Evolutionary conservation across 2,888 invertebrate species (phyloP), one percentile per base, ranked within the genome.

Genomic region (Netelia fuscicornis): DNA sequence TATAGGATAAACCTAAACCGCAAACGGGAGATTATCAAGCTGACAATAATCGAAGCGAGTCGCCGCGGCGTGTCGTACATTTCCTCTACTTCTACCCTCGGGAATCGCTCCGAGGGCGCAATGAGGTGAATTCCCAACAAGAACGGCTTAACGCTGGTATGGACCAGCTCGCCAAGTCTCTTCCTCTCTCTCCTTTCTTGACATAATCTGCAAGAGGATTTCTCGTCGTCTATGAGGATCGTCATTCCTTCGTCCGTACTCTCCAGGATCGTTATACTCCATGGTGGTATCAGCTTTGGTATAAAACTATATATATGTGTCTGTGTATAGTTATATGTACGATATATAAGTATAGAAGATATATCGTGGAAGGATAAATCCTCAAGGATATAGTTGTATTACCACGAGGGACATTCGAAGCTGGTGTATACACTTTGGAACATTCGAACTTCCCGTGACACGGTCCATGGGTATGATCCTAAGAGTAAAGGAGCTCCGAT

Each of bases 141-240:
- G 78, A 84, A 81, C 67, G 71, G 86, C 71, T 81, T 84, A 86
- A 80, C 60, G 65, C 71, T 42, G 62, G 71, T 65, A 76, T 70
- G 84, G 84, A 70, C 56, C 65, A 62, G 67, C 44, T 74, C 44
- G 75, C n/a, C 77, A 58, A 77, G 25, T 13, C 13, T 48, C 56
- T 17, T 20, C 9, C 56, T 20, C 56, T 56, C 56, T 70, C 62
- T 68, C 72, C 67, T 54, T 54, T 76, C 44, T 71, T 54, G 25
- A 58, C 75, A 82, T 79, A 85, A 85, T 85, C 85, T 76, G 77
- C 64, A 64, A 74, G 74, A 48, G 74, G 77, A 81, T 84, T 84
- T 84, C 84, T 54, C 72, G 65, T 75, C 80, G 76, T 68, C 67
- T 62, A 44, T 67, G 64, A 48, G 68, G 68, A 84, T 74, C 84